These are phyloP conservation scores for Limnephilus lunatus DNA, from an alignment of 2,888 invertebrate species.

Conservation along the genomic window DNA sequence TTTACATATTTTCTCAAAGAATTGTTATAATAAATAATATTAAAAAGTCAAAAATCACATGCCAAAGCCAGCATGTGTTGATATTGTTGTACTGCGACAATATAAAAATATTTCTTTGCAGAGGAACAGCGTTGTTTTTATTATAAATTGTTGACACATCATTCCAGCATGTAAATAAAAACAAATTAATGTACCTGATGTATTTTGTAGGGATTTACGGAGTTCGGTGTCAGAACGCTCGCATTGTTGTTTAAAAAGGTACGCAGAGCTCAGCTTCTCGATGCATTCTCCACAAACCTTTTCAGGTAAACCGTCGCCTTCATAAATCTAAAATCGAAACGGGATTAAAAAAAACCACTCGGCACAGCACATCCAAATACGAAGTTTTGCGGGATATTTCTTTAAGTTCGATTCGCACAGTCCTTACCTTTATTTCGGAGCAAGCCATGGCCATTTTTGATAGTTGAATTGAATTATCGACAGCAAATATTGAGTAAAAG, in stretches of 20 bases:
- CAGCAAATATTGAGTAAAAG: constrained; percentile 76
- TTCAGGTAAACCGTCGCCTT: constrained; percentile 76
- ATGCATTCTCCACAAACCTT: constrained; percentile 76
- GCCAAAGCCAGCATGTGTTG: background rate
- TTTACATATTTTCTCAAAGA: background rate
- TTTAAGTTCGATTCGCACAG: background rate
- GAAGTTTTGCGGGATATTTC: background rate
- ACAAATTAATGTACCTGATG: constrained; percentile 45
- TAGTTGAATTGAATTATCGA: constrained; percentile 75
- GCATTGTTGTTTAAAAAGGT: constrained; percentile 77
- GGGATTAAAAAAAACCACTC: constrained; percentile 21
- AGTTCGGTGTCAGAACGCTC: constrained; percentile 75
- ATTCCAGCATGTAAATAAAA: constrained; percentile 21
- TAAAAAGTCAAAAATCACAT: no score
- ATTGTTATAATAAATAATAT: no score
- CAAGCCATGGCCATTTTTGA: constrained; percentile 78
- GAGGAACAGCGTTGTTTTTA: background rate
- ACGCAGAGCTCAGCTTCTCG: constrained; percentile 76
- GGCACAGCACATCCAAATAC: background rate
- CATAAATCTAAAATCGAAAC: constrained; percentile 71
- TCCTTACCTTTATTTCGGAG: constrained; percentile 69
- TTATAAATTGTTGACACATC: constrained; percentile 34
- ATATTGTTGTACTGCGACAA: background rate
- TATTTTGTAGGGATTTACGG: constrained; percentile 67
- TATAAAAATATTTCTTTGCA: background rate